phyloP scores from a whole-genome alignment of 2,797 vertebrate genomes.

The Phalanger gymnotis region DNA sequence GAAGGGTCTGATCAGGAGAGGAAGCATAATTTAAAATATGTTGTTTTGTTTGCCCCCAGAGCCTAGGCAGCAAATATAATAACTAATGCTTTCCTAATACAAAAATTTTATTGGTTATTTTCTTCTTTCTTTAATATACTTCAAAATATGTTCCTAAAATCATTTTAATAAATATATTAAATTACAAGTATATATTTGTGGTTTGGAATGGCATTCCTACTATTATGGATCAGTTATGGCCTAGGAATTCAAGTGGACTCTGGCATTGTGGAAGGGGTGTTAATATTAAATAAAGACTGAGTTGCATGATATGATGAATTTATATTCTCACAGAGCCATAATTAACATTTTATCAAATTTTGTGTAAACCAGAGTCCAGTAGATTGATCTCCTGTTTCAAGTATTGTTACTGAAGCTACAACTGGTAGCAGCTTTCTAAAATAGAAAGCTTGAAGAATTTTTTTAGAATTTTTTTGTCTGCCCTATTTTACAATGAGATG shows the following conservation, averaged over 20 bases:
- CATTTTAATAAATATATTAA: conserved; percentile 23
- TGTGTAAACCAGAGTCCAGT: conserved; percentile 62
- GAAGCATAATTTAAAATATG: neutral
- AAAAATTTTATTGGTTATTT: too few species aligned
- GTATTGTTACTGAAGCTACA: conserved; percentile 69
- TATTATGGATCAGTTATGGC: conserved; percentile 45
- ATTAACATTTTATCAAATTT: conserved; percentile 77
- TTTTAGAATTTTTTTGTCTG: conserved; percentile 50
- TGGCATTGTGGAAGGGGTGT: conserved; percentile 47
- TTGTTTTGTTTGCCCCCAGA: neutral
- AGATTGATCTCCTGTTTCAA: conserved; percentile 73
- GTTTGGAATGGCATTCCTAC: conserved; percentile 60
- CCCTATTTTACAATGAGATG: conserved; percentile 20
- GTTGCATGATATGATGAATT: conserved; percentile 72
- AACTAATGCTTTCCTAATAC: neutral
- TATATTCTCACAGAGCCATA: conserved; percentile 71
- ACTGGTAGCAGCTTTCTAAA: conserved; percentile 44
- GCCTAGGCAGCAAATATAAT: neutral
- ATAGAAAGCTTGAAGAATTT: conserved; percentile 47
- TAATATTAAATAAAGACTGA: conserved; percentile 70
- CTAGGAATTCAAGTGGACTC: conserved; percentile 57
- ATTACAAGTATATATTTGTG: conserved; percentile 51
- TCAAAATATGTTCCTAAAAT: conserved; percentile 22
- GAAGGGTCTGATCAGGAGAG: neutral
- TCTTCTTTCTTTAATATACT: conserved; percentile 24